Base-by-base conservation (phyloP, 92 coral and sea anemone genomes). In the Siderastrea radians region DNA sequence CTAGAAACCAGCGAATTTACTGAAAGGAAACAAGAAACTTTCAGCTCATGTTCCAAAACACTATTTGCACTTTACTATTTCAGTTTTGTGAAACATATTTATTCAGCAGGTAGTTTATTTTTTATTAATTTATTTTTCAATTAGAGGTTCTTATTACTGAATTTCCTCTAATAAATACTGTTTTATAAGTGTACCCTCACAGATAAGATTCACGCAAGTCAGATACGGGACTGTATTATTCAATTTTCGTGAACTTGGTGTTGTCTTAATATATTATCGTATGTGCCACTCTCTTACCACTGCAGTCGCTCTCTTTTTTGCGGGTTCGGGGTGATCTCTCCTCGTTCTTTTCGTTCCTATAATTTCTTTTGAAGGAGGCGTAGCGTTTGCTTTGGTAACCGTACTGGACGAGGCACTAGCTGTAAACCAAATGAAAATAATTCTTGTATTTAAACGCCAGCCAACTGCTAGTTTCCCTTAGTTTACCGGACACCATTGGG, bases 371-470 rank as follows among this genome's bases (percentile, higher is more conserved):
- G 86, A 9, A 2, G 86, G 17, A 8, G 67, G 48, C 9, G 77
- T 3, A 9, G 11, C 26, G 4, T 19, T 71, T 47, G 78, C 3
- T 44, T 15, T 80, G 6, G 74, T 12, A 45, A 12, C 45, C 2
- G 86, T 9, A 19, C 58, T 82, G 45, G 86, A 44, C 7, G 86
- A 70, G 64, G 86, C 14, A 46, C 6, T 55, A 9, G 86, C 86
- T 69, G 68, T 52, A 57, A 55, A 16, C 44, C 6, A 68, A 10
- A 73, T 53, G 10, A 17, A 6, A 49, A 52, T 61, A 14, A 10
- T n/a, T 61, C 6, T 14, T n/a, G 5, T 61, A 17, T 26, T 26
- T 26, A 26, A 26, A 0, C 38, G 38, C 38, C 38, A 26, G 38
- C 38, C 38, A 5, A 17, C 6, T 48, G 9, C 45, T 48, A 72